Base-by-base conservation (phyloP, 2,888 invertebrate genomes). In the Sepioteuthis lessoniana region DNA sequence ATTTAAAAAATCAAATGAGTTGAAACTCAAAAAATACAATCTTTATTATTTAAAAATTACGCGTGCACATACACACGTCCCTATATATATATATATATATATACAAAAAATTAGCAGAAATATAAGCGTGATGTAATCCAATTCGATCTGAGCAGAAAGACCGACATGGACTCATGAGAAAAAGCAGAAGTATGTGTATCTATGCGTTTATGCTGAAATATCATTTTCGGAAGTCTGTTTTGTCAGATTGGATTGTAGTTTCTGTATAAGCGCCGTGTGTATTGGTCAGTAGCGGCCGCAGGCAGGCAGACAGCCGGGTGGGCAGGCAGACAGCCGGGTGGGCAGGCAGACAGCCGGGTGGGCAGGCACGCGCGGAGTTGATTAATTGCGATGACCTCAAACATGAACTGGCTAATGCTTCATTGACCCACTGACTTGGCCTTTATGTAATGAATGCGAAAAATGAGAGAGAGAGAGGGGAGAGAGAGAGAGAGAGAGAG, bases 381-480 rank as follows among this genome's bases (percentile, higher is more conserved):
- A 76, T 76, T 76, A 76, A 76, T 76, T 35, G 76, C 76, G n/a
- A 76, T 76, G n/a, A 76, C 76, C 76, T 76, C 76, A n/a, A 76
- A 76, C 76, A 76, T 76, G 76, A 76, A 76, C 76, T 76, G 76
- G 16, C n/a, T 76, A 76, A 76, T 76, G 76, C n/a, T 76, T 76
- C 76, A 76, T 76, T 76, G 76, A 76, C 76, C 76, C 76, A 76
- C 76, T 76, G n/a, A 76, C 76, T n/a, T 76, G 76, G 76, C n/a
- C n/a, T 76, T 76, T 76, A 76, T 76, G 76, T 35, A 76, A 76
- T 76, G 76, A 76, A 76, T n/a, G 76, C n/a, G n/a, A 19, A n/a
- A 76, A 76, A 35, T 13, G n/a, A 76, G n/a, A 76, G 76, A 35
- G 76, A 35, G 76, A 76, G 31, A 76, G 25, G n/a, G 13, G 76